Base-by-base conservation (phyloP, 2,797 vertebrate species). In the Schizopygopsis pylzovi region DNA sequence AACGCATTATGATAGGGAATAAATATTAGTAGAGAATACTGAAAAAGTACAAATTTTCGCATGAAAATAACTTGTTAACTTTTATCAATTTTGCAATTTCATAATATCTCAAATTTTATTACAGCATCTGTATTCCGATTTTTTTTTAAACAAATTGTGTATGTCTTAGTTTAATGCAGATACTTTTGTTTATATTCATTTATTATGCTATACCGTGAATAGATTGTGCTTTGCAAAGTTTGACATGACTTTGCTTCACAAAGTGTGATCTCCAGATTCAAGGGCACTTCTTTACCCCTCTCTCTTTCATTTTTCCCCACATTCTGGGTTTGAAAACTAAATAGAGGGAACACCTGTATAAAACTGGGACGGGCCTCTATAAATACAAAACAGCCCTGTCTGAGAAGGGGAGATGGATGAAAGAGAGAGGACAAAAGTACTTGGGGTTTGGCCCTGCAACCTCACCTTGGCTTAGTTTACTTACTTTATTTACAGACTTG, bases 301-400 rank as follows among this genome's bases (percentile, higher is more conserved):
- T 37, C 25, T 77, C 41, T 67, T 28, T 63, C 0, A 16, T 9
- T 52, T n/a, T 73, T 63, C 45, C 52, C 12, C 6, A 41, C 20
- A 39, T n/a, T 41, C 25, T 33, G 87, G 75, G n/a, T 82, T 84
- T 83, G 59, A 37, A 63, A 47, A 52, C n/a, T 80, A 37, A 28
- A 84, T 41, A 56, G 80, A 20, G 15, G 71, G 83, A 89, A 85
- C 89, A 79, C 84, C 88, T 84, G 61, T 43, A 71, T 56, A 83
- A 84, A 92, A 87, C 82, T 90, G 87, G 90, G 86, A 86, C 90
- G 47, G 33, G 45, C 20, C 72, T 86, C 81, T 89, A 90, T 86
- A 91, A 90, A 91, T 90, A 88, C 28, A 76, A 76, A 78, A 54
- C 43, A 54, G 25, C 12, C 65, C 25, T 22, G 65, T 83, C 80